These are phyloP conservation scores for Poeciliopsis retropinna DNA, from an alignment of 2,113 vertebrate species.

Conservation along the genomic window DNA sequence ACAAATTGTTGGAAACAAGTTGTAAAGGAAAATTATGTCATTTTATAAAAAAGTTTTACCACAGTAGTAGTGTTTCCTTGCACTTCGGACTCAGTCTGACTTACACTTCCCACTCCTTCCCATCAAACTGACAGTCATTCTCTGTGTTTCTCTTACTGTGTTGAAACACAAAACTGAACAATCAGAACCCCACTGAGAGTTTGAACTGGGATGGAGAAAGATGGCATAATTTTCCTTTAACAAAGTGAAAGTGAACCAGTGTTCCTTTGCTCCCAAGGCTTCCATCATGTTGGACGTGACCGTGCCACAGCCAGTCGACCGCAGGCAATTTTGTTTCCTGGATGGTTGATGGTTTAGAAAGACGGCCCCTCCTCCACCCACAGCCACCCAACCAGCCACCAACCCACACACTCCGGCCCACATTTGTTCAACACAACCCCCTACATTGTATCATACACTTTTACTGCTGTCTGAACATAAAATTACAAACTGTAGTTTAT, in stretches of 20 bases:
- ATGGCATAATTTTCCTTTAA: neutral
- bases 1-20: neutral
- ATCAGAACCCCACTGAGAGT: too few species aligned
- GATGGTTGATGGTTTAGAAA: too few species aligned
- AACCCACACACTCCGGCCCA: neutral
- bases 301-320: too few species aligned
- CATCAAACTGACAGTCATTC: neutral
- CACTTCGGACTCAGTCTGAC: neutral
- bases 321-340: neutral
- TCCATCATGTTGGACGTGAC: too few species aligned
- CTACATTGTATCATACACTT: constrained; percentile 75
- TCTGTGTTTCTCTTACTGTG: neutral
- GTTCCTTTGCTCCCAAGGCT: neutral
- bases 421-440: constrained; percentile 33
- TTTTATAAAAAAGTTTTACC: neutral
- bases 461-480: constrained; percentile 73
- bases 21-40: constrained; percentile 3
- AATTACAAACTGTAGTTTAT: constrained; percentile 77
- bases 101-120: neutral
- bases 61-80: neutral
- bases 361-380: too few species aligned
- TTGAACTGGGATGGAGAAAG: neutral
- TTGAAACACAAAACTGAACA: neutral
- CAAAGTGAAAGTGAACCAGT: too few species aligned
- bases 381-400: neutral